Base-by-base conservation (phyloP, 2,888 invertebrate genomes). In the Dolichomitus sp. region DNA sequence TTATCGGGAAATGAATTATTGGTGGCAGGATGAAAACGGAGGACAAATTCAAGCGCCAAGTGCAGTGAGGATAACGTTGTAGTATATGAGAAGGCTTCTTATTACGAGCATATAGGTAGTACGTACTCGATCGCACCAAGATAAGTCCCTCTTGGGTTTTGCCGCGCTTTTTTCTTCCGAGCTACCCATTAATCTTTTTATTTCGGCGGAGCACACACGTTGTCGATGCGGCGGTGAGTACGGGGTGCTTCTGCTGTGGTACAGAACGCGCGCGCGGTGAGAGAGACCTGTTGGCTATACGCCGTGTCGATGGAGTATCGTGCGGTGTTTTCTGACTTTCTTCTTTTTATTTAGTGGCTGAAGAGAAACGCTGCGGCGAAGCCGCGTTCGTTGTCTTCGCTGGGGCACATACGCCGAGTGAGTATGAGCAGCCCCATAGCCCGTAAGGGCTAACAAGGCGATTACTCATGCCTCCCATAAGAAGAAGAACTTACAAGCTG, bases 401-500 rank as follows among this genome's bases (percentile, higher is more conserved):
- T 65, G 52, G 57, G 30, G 68, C 57, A 45, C 81, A 61, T 33
- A 19, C 63, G 48, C 63, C 66, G 85, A 85, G 89, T 85, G 88
- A 87, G 89, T 89, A 91, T 88, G 89, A 90, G 83, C 63, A 59
- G 42, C 83, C 76, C 80, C 89, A 92, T 90, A 90, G 90, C 90
- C 93, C 92, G 91, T 91, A 92, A 92, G 92, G 91, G 92, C 92
- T 93, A 93, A 93, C 93, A 93, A 93, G 93, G 89, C 91, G 92
- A 93, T 93, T 93, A 93, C 92, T 93, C 93, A 93, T 93, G 91
- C 91, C 90, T 90, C 86, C 92, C 83, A 72, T 72, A 91, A 92
- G 91, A 92, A 92, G 91, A 91, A 93, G 91, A 92, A 92, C 90
- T 93, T 93, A 93, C 93, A 93, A 91, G 92, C 91, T 88, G 33